Evolutionary conservation across 2,113 vertebrate species (phyloP), one percentile per base, ranked within the genome.

Genomic region (human): DNA sequence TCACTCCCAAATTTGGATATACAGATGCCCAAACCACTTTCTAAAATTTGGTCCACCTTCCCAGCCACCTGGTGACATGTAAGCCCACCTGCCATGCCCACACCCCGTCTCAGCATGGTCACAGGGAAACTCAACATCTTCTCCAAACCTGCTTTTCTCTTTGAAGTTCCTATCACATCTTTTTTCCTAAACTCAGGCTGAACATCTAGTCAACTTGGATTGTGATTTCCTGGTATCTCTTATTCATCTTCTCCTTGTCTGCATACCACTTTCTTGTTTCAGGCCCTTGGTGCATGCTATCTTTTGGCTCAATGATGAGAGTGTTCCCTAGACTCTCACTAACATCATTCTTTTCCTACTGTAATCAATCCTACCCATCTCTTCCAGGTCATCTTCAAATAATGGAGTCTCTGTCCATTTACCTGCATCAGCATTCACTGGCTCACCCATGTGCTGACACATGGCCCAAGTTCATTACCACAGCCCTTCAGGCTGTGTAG

Each of bases 51-150:
- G n/a, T 27, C 43, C 27, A 6, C 12, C 27, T 94, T 70, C 92
- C 57, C 32, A 59, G 22, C 66, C 20, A 35, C 38, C n/a, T 38
- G 1, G 27, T n/a, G 9, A 8, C 20, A 38, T 4, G 12, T 8
- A n/a, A 38, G 23, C 30, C 9, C 35, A 5, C 2, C n/a, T 7
- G 0, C 14, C 50, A 20, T 30, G 30, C 1, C 6, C 10, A 25
- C 0, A 27, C 6, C 5, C 12, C 17, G 6, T 7, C 2, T 50
- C 50, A 48, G 27, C 8, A 13, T 5, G 35, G 38, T 14, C 6
- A 4, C 6, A 32, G 38, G 14, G 5, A 45, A 70, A 17, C 8
- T 43, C 57, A 23, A 32, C 18, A 1, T 40, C 12, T 66, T 45
- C 14, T n/a, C 16, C 27, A n/a, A 68, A 27, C 12, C 61, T 40